Evolutionary conservation across 2,888 invertebrate genomes (phyloP).

Genomic region (Didymodactylos carnosus): DNA sequence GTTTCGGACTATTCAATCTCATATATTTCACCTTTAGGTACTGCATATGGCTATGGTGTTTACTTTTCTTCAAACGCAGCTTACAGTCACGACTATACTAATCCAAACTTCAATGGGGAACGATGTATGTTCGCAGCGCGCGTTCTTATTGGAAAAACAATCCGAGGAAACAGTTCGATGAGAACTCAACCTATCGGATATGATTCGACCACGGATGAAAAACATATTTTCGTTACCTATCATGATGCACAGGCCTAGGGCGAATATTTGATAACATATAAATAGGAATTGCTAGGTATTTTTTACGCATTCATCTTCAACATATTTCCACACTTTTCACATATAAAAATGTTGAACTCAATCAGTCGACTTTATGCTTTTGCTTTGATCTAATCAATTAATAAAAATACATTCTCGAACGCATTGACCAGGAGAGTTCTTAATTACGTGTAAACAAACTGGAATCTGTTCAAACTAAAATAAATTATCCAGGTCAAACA

Average conservation of each 20-base stretch:
- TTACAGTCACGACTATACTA: not conserved
- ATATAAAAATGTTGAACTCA: too few species aligned
- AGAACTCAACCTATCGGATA: not conserved
- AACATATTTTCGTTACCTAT: not conserved
- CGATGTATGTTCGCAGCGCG: not conserved
- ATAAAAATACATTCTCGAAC: too few species aligned
- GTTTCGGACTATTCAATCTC: too few species aligned
- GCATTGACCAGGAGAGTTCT: too few species aligned
- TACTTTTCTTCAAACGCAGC: not conserved
- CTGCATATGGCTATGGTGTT: not conserved
- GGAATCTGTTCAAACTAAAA: too few species aligned
- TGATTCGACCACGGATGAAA: not conserved
- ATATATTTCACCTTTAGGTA: not conserved
- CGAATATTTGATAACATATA: not conserved
- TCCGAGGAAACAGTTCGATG: not conserved
- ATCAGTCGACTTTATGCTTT: too few species aligned
- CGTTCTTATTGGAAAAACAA: not conserved
- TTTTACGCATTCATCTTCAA: too few species aligned
- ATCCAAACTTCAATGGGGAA: not conserved
- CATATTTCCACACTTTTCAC: too few species aligned
- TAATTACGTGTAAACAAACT: too few species aligned
- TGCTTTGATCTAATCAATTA: too few species aligned
- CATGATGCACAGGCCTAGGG: not conserved
- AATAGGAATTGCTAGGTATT: too few species aligned
- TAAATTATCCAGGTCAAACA: too few species aligned